Percentiles rank a stretch among this genome's conserved stretches.
These are phyloP conservation scores for Tridacna crocea DNA, from an alignment of 2,888 invertebrate species.

Conservation along the genomic window DNA sequence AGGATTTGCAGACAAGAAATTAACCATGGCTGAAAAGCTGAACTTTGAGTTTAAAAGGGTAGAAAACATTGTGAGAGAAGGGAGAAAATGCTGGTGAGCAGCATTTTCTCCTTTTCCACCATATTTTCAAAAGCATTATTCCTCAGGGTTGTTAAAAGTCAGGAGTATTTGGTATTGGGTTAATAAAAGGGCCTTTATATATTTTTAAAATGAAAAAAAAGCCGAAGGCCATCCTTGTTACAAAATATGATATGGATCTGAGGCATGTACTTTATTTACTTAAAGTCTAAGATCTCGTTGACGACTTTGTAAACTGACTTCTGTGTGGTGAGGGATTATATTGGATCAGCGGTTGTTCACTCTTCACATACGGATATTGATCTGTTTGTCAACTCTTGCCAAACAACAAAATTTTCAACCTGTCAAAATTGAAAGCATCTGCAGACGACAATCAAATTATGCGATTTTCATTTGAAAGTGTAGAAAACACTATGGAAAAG, in stretches of 20 bases:
- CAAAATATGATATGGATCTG: slow-evolving; percentile 15
- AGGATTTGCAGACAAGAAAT: no score
- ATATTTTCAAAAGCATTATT: background rate
- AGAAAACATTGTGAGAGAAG: no score
- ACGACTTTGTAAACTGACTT: slow-evolving; percentile 12
- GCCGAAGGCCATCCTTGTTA: background rate
- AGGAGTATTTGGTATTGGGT: background rate
- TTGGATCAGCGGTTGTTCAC: background rate
- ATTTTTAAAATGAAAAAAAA: no score
- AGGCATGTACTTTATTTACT: slow-evolving; percentile 2
- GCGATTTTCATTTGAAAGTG: no score
- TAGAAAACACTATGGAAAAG: no score
- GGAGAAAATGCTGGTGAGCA: background rate
- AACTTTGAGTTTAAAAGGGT: no score
- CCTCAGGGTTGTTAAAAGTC: background rate
- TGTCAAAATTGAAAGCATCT: no score
- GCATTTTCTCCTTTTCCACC: background rate
- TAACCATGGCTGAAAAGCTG: no score
- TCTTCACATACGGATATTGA: no score
- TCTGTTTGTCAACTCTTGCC: no score
- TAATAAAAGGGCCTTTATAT: background rate
- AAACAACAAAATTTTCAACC: no score
- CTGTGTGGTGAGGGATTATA: slow-evolving; percentile 7
- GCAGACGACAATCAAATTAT: no score
- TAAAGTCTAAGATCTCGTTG: background rate